phyloP scores from a whole-genome alignment of 2,113 vertebrate genomes.

The Lycaon pictus region DNA sequence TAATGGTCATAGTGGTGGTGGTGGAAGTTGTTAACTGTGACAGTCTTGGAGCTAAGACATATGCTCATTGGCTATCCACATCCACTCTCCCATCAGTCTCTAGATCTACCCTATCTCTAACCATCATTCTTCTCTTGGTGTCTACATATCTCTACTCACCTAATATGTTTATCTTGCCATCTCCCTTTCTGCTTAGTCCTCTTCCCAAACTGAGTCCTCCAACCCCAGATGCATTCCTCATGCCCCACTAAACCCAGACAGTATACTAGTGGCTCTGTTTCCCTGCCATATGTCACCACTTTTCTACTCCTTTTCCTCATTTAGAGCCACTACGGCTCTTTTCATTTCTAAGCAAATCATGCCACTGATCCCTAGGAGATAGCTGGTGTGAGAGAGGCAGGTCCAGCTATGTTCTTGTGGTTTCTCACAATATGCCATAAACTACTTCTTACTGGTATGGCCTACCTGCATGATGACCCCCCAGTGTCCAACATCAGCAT shows the following conservation, averaged over 20 bases:
- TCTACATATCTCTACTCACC: not conserved
- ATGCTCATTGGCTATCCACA: too few relatives aligned
- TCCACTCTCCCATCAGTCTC: not conserved
- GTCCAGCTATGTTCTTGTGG: not conserved
- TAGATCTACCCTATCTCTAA: not conserved
- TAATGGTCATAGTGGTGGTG: fast-evolving
- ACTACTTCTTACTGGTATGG: not conserved
- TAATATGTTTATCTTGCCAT: not conserved
- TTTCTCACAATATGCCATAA: not conserved
- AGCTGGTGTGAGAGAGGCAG: not conserved
- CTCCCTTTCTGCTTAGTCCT: not conserved
- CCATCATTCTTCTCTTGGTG: not conserved
- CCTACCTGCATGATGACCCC: not conserved
- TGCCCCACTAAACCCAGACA: not conserved
- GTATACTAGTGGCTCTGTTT: not conserved
- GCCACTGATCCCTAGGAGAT: not conserved
- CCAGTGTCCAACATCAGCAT: not conserved
- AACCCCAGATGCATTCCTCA: not conserved
- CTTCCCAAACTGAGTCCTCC: not conserved
- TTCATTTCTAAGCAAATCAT: not conserved
- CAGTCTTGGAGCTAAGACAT: not conserved
- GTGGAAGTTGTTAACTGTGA: not conserved
- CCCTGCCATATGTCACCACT: not conserved
- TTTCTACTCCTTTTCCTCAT: not conserved
- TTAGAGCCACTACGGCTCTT: not conserved